Conservation (phyloP, 1,140 invertebrate species). For the Coptotermes formosanus region DNA sequence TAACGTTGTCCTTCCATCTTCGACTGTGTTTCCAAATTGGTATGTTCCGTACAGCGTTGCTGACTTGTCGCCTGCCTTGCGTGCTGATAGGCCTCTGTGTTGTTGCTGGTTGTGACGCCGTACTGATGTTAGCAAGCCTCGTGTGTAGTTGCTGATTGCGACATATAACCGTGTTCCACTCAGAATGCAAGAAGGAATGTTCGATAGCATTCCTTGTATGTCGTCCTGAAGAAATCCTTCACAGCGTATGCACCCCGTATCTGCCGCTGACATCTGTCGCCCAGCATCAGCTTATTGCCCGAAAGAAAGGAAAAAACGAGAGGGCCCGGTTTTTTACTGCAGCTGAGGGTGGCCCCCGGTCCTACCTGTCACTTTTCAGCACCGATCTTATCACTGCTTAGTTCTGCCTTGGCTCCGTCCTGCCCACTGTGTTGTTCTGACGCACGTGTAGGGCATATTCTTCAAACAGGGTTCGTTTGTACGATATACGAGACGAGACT, state of each 20-base stretch:
- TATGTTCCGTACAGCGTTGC: too few species aligned
- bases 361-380: slow-evolving; percentile 16
- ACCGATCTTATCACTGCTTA: background rate
- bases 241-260: background rate
- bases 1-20: too few species aligned
- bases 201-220: background rate
- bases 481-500: too few species aligned
- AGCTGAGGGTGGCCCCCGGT: background rate
- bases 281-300: background rate
- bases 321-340: background rate
- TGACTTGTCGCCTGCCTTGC: too few species aligned
- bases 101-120: too few species aligned
- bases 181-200: background rate
- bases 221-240: background rate
- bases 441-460: background rate
- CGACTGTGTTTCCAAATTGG: too few species aligned
- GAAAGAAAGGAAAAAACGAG: background rate
- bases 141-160: too few species aligned
- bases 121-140: too few species aligned
- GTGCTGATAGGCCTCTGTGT: too few species aligned
- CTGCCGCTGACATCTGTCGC: background rate
- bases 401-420: background rate
- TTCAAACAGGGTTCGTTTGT: background rate
- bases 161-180: too few species aligned
- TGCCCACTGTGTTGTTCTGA: background rate